Base-by-base conservation (phyloP, 2,113 vertebrate species). In the Poeciliopsis prolifica region DNA sequence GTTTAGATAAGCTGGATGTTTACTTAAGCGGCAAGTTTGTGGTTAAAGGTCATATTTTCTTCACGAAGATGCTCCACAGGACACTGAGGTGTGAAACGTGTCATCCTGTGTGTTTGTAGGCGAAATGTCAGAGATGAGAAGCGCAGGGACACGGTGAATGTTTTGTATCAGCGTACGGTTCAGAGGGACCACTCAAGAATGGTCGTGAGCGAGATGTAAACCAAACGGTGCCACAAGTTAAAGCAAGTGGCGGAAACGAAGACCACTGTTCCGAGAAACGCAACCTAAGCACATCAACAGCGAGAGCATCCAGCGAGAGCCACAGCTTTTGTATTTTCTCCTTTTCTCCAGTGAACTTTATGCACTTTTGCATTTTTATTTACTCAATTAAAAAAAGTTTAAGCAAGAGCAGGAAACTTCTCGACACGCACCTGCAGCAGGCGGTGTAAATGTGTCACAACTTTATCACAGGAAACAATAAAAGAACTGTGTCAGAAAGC, bases 391-490 rank as follows among this genome's bases (percentile, higher is more conserved):
- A n/a, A n/a, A n/a, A 58, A n/a, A 19, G 66, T 69, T 42, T 5
- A 33, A n/a, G 61, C 28, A 24, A 73, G 1, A 54, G n/a, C 10
- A 35, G 15, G 61, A 77, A 42, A 62, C 1, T 24, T 22, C 28
- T 28, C 48, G 66, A 64, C 71, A 60, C 64, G 72, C 61, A 79
- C 67, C 31, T 40, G 64, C 15, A 9, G 40, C 5, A n/a, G 24
- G n/a, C 1, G 24, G 61, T 70, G 15, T 42, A 19, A 51, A 62
- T 78, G 0, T 88, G 72, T 72, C 28, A 24, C n/a, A 73, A 72
- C 78, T 11, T 26, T 80, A 68, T 26, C 5, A 78, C 73, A 84
- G 86, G 86, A 91, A 90, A 74, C 26, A 33, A 17, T 9, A n/a
- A 70, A 26, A 3, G 62, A 78, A 65, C 35, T 73, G 42, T 70